These are phyloP conservation scores for Sylvia borin DNA, from an alignment of 2,797 vertebrate genomes.

Conservation along the genomic window DNA sequence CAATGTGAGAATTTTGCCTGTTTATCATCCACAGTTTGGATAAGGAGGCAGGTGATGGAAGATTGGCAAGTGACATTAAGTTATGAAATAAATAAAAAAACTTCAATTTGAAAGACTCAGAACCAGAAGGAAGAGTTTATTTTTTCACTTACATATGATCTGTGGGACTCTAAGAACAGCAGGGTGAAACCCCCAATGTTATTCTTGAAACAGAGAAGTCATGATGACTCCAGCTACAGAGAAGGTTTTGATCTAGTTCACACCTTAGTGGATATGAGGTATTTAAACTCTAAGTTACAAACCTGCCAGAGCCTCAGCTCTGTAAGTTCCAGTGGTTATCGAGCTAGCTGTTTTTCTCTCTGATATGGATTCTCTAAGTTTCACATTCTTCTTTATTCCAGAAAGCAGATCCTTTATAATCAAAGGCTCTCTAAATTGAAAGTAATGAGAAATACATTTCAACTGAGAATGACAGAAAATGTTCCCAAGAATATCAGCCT, in stretches of 20 bases:
- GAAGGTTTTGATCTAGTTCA: neutral
- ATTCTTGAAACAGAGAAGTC: neutral
- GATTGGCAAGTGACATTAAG: neutral
- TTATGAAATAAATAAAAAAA: neutral
- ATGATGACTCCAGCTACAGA: neutral
- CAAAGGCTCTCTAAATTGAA: neutral
- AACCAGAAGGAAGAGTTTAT: neutral
- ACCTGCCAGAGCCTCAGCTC: neutral
- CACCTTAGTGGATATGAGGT: neutral
- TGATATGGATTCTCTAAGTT: neutral
- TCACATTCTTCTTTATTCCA: neutral
- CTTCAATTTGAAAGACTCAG: neutral
- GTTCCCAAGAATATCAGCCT: neutral
- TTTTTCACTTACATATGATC: neutral
- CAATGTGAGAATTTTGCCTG: neutral
- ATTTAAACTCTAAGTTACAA: neutral
- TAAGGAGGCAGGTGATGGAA: neutral
- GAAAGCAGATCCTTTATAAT: neutral
- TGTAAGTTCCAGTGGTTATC: neutral
- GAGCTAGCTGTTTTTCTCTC: neutral
- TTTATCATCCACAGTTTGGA: neutral
- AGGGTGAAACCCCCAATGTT: neutral
- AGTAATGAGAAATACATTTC: neutral
- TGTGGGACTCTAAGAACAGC: neutral
- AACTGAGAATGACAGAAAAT: neutral